Conservation (phyloP, 2,797 vertebrate species). For the Halcyon chelicuti region DNA sequence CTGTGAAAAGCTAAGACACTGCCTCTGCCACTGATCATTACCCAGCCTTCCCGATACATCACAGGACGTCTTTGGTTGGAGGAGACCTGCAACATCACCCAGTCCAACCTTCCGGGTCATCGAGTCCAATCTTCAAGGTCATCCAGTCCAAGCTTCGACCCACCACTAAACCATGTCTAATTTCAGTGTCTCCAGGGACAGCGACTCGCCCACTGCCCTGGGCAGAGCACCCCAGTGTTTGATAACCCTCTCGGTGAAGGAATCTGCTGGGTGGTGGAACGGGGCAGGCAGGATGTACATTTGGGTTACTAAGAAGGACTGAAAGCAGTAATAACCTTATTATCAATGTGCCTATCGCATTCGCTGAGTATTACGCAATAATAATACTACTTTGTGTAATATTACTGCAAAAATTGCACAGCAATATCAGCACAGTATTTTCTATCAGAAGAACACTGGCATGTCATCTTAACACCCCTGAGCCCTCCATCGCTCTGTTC, state of each 20-base stretch:
- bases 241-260: too few relatives aligned
- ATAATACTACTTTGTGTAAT: background rate
- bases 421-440: background rate
- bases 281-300: background rate
- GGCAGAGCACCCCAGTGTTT: too few relatives aligned
- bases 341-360: background rate
- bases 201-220: too few relatives aligned
- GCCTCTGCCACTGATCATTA: background rate
- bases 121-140: too few relatives aligned
- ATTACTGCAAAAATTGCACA: too few relatives aligned
- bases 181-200: too few relatives aligned
- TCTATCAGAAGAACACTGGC: background rate
- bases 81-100: too few relatives aligned
- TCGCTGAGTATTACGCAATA: background rate
- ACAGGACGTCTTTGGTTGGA: too few relatives aligned
- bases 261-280: too few relatives aligned
- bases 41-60: background rate
- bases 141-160: too few relatives aligned
- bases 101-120: too few relatives aligned
- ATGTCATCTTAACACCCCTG: rapidly evolving
- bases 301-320: background rate
- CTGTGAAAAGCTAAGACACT: background rate
- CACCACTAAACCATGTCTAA: too few relatives aligned
- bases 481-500: background rate
- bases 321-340: background rate